These are phyloP conservation scores for Montipora cactus DNA, from an alignment of 64 coral and sea anemone species.

Conservation along the genomic window DNA sequence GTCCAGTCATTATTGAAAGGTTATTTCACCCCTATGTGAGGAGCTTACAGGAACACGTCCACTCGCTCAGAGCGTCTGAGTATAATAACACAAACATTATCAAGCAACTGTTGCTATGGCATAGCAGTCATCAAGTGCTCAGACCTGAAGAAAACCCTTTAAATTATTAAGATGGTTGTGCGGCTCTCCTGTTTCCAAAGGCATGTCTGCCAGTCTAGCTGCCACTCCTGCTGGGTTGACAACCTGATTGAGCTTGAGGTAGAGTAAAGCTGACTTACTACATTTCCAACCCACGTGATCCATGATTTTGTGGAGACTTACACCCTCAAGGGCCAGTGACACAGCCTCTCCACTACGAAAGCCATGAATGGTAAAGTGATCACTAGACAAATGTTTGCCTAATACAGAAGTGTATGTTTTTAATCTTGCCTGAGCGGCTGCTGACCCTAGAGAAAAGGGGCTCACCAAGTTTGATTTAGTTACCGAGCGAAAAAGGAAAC, in stretches of 20 bases:
- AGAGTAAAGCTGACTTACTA: conserved; percentile 28
- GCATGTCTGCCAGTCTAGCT: conserved; percentile 33
- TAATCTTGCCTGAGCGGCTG: conserved; percentile 9
- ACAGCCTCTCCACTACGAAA: conserved; percentile 44
- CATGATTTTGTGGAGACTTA: conserved; percentile 56
- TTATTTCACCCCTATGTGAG: too few species aligned
- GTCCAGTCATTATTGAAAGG: too few species aligned
- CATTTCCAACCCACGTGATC: conserved; percentile 59
- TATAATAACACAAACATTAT: not conserved
- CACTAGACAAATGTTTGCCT: not conserved
- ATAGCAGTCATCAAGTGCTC: not conserved
- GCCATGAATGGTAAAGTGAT: conserved; percentile 31
- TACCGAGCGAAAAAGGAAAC: conserved; percentile 11
- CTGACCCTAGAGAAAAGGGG: not conserved
- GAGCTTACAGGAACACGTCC: too few species aligned
- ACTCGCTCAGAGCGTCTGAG: too few species aligned
- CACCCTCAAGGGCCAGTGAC: conserved; percentile 46
- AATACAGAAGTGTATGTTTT: not conserved
- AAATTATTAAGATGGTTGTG: conserved; percentile 5
- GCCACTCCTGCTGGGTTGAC: conserved; percentile 42
- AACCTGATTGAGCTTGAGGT: conserved; percentile 44
- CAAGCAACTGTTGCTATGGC: not conserved
- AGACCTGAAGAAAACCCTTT: conserved; percentile 6
- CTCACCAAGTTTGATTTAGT: not conserved
- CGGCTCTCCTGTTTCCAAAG: conserved; percentile 27